These are phyloP conservation scores for Pelodiscus sinensis DNA, from an alignment of 2,113 vertebrate genomes.

Conservation along the genomic window DNA sequence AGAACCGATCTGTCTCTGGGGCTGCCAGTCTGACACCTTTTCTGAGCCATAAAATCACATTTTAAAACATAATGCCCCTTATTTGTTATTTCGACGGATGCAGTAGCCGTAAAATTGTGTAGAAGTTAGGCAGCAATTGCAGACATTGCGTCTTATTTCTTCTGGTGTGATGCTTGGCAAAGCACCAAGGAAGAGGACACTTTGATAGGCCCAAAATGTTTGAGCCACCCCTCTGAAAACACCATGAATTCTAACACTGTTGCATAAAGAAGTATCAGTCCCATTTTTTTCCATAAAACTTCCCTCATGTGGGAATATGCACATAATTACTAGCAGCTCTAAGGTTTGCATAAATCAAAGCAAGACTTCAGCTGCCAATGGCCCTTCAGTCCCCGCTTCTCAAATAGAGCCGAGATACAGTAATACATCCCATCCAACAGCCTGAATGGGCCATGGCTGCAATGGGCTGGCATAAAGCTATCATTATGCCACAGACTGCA, in stretches of 20 bases:
- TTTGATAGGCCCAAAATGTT: constrained; percentile 32
- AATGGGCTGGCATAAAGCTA: constrained; percentile 70
- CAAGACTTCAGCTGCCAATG: constrained; percentile 70
- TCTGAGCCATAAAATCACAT: background rate
- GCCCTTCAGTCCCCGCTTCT: constrained; percentile 43
- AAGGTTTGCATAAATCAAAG: constrained; percentile 69
- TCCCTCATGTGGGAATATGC: constrained; percentile 54
- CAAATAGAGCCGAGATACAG: constrained; percentile 42
- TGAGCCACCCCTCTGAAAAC: constrained; percentile 46
- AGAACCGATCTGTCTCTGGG: background rate
- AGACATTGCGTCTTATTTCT: constrained; percentile 5
- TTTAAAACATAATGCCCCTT: background rate
- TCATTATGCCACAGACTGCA: constrained; percentile 65
- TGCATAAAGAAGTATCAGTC: constrained; percentile 52
- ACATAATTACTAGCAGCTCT: constrained; percentile 64
- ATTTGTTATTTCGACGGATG: background rate
- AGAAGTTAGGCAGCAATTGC: constrained; percentile 1
- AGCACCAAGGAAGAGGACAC: constrained; percentile 26
- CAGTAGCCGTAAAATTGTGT: constrained; percentile 30
- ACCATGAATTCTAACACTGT: constrained; percentile 13
- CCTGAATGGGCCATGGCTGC: constrained; percentile 52
- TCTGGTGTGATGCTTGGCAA: constrained; percentile 1
- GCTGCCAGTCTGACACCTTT: background rate
- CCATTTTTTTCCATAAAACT: constrained; percentile 42
- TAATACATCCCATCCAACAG: constrained; percentile 57